phyloP scores from a whole-genome alignment of 2,113 vertebrate genomes.

The Camelus dromedarius region DNA sequence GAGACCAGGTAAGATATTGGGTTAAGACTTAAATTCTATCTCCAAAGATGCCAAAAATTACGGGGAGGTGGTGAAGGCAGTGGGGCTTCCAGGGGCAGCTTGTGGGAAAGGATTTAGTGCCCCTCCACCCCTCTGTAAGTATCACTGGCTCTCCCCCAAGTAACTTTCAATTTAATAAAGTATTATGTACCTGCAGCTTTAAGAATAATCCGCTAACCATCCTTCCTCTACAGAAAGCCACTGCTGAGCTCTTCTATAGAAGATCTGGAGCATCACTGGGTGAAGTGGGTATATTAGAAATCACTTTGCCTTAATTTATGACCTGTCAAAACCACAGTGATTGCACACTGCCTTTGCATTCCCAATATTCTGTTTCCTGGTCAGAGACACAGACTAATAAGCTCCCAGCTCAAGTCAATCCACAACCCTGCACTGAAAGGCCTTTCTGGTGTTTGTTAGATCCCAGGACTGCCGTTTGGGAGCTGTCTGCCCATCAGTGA shows the following conservation, averaged over 20 bases:
- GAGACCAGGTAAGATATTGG: neutral
- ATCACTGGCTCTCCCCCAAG: neutral
- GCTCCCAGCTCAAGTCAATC: neutral
- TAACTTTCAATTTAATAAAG: neutral
- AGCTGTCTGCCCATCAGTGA: conserved; percentile 93
- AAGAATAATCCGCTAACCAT: neutral
- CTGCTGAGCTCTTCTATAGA: neutral
- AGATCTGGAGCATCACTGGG: neutral
- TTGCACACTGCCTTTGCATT: neutral
- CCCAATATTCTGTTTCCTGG: neutral
- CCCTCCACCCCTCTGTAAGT: neutral
- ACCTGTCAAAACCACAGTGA: neutral
- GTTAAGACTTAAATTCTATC: neutral
- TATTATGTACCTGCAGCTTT: neutral
- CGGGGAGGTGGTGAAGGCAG: neutral
- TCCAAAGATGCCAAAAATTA: neutral
- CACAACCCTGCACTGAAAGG: neutral
- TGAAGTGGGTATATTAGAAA: neutral
- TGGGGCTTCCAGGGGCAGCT: neutral
- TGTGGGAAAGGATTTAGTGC: neutral
- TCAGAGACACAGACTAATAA: neutral
- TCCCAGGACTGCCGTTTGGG: conserved; percentile 93
- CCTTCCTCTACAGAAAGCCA: neutral
- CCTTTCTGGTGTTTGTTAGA: conserved; percentile 85
- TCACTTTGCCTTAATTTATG: neutral